Base-by-base conservation (phyloP, 2,797 vertebrate species). In the Muscicapa comitata region DNA sequence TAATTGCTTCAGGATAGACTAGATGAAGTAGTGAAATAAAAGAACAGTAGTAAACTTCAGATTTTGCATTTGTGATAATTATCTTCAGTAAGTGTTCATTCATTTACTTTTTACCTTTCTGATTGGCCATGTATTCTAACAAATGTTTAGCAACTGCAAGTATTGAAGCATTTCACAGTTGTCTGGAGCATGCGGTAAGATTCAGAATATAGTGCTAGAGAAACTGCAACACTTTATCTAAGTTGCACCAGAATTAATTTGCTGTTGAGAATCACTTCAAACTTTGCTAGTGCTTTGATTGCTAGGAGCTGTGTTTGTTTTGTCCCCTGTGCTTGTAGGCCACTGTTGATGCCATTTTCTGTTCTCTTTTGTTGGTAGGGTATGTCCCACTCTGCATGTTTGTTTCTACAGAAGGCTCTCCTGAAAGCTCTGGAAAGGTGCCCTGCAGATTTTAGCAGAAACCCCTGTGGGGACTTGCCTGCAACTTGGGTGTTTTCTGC, bases 1-100 rank as follows among this genome's bases (percentile, higher is more conserved):
- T 62, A 61, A 28, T 90, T 84, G 54, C 58, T 80, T 72, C 91
- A 86, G 75, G 77, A 48, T 29, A 88, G n/a, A 43, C 25, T 12
- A 65, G 35, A 58, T 88, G 8, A 72, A 78, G 35, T 63, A 75
- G 12, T 58, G 35, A 61, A 59, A 26, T 81, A 31, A 80, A 88
- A 70, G n/a, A 90, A 23, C 3, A 45, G 17, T 67, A 42, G 53
- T 75, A 47, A 95, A 40, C n/a, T 68, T 81, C 0, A 0, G 26
- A 47, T 47, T 90, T 77, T 65, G 5, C 47, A n/a, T 75, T 88
- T 75, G 21, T 72, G 45, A 9, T 74, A 11, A 61, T 78, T 93
- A 68, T 20, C 13, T 43, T 88, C 43, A 24, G 9, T 37, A 28
- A 28, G 5, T 17, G 16, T 81, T 88, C 17, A 25, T 38, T 63